These are phyloP conservation scores for Cyclura pinguis DNA, from an alignment of 2,797 vertebrate genomes.

Conservation along the genomic window DNA sequence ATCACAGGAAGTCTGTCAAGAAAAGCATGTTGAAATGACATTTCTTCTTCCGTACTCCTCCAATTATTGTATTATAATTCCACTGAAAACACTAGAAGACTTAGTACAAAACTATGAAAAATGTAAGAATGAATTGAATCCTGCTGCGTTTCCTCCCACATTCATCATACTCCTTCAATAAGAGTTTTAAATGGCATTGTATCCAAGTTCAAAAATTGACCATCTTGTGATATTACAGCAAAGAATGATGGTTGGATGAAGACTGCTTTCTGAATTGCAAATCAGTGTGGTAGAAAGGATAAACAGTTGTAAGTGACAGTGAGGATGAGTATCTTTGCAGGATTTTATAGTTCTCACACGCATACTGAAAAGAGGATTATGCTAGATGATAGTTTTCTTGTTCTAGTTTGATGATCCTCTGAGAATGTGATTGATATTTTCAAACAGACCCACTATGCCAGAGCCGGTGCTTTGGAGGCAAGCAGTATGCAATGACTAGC, in stretches of 20 bases:
- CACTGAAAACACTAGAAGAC: neutral
- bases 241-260: neutral
- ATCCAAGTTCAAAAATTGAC: neutral
- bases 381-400: no score
- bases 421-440: no score
- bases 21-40: slow-evolving; percentile 8
- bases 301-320: neutral
- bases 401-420: no score
- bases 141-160: neutral
- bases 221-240: neutral
- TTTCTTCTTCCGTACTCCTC: neutral
- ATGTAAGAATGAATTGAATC: neutral
- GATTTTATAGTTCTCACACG: no score
- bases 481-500: no score
- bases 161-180: neutral
- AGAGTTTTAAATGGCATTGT: neutral
- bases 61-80: neutral
- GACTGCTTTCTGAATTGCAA: neutral
- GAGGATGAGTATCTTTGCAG: neutral
- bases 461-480: no score
- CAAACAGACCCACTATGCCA: no score
- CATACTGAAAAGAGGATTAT: no score
- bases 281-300: neutral
- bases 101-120: slow-evolving; percentile 12
- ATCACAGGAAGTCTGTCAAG: slow-evolving; percentile 29